These are phyloP conservation scores for Urocolius indicus DNA, from an alignment of 2,113 vertebrate species.

Conservation along the genomic window DNA sequence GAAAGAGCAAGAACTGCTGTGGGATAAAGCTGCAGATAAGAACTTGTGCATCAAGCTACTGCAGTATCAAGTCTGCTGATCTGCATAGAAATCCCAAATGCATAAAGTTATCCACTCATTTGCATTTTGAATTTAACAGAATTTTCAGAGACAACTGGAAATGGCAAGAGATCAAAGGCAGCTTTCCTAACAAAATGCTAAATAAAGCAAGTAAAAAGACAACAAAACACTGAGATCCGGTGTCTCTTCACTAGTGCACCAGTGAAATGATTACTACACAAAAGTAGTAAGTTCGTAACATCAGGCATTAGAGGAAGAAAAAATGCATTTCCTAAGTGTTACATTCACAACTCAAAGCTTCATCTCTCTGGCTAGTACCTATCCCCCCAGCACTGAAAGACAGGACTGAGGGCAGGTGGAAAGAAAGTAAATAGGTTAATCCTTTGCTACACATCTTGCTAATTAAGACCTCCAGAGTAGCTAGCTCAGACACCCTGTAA, in stretches of 20 bases:
- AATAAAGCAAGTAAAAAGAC: not conserved
- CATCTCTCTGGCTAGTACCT: not conserved
- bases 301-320: not conserved
- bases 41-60: not conserved
- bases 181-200: not conserved
- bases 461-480: not conserved
- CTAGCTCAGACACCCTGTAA: not conserved
- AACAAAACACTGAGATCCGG: not conserved
- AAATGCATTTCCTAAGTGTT: not conserved
- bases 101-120: not conserved
- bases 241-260: not conserved
- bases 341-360: not conserved
- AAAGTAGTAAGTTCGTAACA: not conserved
- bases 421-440: not conserved
- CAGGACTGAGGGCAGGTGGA: not conserved
- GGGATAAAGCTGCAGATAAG: constrained; percentile 35
- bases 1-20: constrained; percentile 16
- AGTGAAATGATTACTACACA: not conserved
- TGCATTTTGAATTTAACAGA: constrained; percentile 12
- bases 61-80: not conserved
- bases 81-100: not conserved
- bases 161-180: not conserved
- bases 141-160: constrained; percentile 32
- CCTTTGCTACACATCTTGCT: not conserved
- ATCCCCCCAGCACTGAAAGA: not conserved